A percentile compares a stretch with the other conserved stretches of the same genome.
phyloP scores from a whole-genome alignment of 1,140 invertebrate genomes.

The Thereuonema tuberculata region DNA sequence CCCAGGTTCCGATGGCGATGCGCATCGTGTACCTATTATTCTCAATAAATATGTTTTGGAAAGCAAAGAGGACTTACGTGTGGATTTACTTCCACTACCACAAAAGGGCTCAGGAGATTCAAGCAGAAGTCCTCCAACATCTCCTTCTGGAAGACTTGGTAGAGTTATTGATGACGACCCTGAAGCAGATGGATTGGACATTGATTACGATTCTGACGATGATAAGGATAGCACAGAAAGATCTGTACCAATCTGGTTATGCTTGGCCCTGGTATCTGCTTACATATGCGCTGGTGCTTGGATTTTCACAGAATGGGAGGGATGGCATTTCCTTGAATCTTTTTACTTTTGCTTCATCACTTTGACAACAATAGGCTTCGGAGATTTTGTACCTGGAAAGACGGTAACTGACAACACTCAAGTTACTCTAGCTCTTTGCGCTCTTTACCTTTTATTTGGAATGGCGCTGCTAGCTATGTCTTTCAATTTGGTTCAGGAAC shows the following conservation, averaged over 20 bases:
- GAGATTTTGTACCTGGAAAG: slow-evolving; percentile 82
- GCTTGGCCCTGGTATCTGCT: slow-evolving; percentile 70
- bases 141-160: neutral
- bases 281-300: slow-evolving; percentile 78
- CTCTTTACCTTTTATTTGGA: slow-evolving; percentile 84
- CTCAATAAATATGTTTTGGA: slow-evolving; percentile 19
- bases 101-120: neutral
- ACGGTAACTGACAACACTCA: slow-evolving; percentile 41
- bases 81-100: neutral
- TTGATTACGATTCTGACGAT: slow-evolving; percentile 8
- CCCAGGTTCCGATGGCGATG: neutral
- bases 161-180: neutral
- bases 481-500: slow-evolving; percentile 91
- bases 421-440: slow-evolving; percentile 62
- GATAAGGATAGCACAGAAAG: slow-evolving; percentile 15
- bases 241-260: slow-evolving; percentile 65
- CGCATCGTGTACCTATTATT: slow-evolving; percentile 13
- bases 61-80: slow-evolving; percentile 12
- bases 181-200: slow-evolving; percentile 9
- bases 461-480: slow-evolving; percentile 97
- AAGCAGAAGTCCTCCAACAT: neutral
- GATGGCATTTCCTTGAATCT: slow-evolving; percentile 74
- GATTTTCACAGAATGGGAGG: slow-evolving; percentile 57
- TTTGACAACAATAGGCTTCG: slow-evolving; percentile 84
- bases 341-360: slow-evolving; percentile 95